phyloP scores from a whole-genome alignment of 2,888 invertebrate species.

The Nymphalis polychloros region DNA sequence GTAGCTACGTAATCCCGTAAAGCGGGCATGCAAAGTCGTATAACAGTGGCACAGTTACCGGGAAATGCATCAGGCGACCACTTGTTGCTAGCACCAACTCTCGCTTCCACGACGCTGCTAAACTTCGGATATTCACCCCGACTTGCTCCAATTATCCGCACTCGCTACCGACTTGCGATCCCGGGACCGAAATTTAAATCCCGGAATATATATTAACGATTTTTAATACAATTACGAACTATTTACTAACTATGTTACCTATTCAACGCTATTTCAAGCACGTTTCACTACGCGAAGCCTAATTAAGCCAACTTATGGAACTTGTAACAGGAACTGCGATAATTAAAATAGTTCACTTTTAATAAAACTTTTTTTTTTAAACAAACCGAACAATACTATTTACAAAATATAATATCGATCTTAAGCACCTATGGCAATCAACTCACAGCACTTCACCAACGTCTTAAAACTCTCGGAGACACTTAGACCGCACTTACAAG shows the following conservation, averaged over 20 bases:
- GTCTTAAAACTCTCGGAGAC: constrained; percentile 60
- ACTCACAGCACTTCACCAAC: constrained; percentile 66
- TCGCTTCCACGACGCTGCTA: constrained; percentile 48
- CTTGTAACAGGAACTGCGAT: constrained; percentile 54
- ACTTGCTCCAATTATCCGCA: constrained; percentile 42
- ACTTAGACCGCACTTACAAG: constrained; percentile 59
- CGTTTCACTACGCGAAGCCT: constrained; percentile 31
- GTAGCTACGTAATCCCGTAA: constrained; percentile 63
- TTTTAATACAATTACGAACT: background rate
- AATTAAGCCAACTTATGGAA: constrained; percentile 38
- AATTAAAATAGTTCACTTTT: constrained; percentile 40
- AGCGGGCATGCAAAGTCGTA: constrained; percentile 76
- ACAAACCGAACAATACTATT: constrained; percentile 28
- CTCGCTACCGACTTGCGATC: constrained; percentile 18
- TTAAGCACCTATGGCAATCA: constrained; percentile 64
- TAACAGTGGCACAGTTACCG: constrained; percentile 77
- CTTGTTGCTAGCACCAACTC: constrained; percentile 75
- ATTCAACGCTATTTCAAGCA: constrained; percentile 25
- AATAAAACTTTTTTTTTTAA: constrained; percentile 40
- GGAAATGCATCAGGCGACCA: constrained; percentile 74
- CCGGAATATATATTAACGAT: constrained; percentile 8
- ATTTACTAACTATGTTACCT: constrained; percentile 13
- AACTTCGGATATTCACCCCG: constrained; percentile 59
- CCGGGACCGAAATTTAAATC: constrained; percentile 30
- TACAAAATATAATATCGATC: constrained; percentile 51